Conservation (phyloP, 2,797 vertebrate species). For the Acrocephalus scirpaceus region DNA sequence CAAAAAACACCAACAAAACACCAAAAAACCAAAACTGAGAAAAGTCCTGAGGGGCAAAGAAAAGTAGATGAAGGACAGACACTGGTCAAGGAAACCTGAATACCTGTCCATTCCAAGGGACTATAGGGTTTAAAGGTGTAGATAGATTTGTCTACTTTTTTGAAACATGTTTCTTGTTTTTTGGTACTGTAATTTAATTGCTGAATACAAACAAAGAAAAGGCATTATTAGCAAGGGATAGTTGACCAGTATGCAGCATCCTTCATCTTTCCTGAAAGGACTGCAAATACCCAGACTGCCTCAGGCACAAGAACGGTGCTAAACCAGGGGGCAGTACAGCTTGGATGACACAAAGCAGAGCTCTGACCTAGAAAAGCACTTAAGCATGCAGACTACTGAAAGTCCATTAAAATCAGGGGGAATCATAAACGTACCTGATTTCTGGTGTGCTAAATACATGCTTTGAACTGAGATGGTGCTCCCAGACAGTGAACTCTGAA, state of each 20-base stretch:
- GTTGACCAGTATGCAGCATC: background rate
- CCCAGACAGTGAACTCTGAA: background rate
- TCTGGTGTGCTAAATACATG: background rate
- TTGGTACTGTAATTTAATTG: background rate
- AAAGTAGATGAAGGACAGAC: background rate
- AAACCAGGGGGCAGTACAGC: too few species aligned
- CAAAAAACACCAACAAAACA: too few species aligned
- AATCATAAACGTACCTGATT: background rate
- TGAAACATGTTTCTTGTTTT: background rate
- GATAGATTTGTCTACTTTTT: background rate
- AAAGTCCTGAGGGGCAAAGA: background rate
- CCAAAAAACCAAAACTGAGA: rapidly evolving
- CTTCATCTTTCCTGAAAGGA: background rate
- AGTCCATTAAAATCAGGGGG: background rate
- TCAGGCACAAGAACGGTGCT: background rate
- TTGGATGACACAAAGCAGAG: background rate
- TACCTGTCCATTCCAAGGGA: background rate
- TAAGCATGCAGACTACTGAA: background rate
- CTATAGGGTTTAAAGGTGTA: background rate
- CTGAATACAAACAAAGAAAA: background rate
- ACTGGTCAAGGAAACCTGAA: background rate
- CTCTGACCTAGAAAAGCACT: background rate
- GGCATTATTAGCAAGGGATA: rapidly evolving
- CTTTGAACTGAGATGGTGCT: background rate
- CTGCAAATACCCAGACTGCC: background rate